phyloP scores from a whole-genome alignment of 1,140 invertebrate genomes.

The Drosophila ambigua region DNA sequence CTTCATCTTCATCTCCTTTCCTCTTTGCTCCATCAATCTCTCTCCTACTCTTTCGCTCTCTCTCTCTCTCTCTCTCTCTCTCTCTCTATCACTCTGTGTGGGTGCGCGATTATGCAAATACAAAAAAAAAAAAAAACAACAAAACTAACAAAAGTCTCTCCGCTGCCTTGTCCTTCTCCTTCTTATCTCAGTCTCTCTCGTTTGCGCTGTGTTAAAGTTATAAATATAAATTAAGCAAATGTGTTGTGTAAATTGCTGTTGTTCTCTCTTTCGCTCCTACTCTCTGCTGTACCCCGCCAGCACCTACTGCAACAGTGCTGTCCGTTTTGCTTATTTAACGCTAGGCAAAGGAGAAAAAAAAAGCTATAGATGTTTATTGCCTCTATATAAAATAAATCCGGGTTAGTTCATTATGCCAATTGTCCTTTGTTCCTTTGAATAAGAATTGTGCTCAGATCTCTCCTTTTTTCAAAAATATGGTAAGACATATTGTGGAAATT shows the following conservation, averaged over 20 bases:
- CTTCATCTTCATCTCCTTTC: background rate
- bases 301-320: no score
- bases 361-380: no score
- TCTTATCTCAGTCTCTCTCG: background rate
- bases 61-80: background rate
- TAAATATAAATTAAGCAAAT: constrained; percentile 82
- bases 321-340: no score
- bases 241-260: constrained; percentile 78
- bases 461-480: no score
- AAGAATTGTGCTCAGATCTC: no score
- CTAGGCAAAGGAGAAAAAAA: no score
- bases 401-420: no score
- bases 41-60: no score
- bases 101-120: constrained; percentile 74
- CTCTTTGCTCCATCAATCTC: background rate
- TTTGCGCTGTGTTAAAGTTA: constrained; percentile 61
- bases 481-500: no score
- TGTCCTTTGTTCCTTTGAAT: no score
- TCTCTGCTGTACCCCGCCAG: no score
- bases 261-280: constrained; percentile 25
- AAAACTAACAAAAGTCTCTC: constrained; percentile 19
- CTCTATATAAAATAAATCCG: no score
- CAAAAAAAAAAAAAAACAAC: constrained; percentile 11
- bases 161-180: constrained; percentile 5
- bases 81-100: constrained; percentile 35